phyloP scores from a whole-genome alignment of 2,797 vertebrate genomes.

The Philypnodon macrostomus region DNA sequence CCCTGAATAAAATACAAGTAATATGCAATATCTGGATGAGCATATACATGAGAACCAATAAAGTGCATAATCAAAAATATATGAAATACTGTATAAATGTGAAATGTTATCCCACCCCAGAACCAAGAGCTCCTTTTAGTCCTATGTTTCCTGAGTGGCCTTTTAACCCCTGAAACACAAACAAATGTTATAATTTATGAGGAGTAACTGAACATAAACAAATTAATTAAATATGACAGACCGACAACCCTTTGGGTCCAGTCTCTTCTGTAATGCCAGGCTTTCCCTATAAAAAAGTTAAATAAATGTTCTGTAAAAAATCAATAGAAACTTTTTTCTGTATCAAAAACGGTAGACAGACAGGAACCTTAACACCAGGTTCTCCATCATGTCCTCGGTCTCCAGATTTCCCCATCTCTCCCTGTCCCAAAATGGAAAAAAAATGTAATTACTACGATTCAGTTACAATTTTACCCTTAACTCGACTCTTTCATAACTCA shows the following conservation, averaged over 20 bases:
- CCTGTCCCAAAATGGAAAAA: constrained; percentile 62
- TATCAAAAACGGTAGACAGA: constrained; percentile 61
- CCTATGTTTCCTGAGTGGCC: constrained; percentile 66
- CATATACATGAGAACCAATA: background rate
- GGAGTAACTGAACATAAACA: background rate
- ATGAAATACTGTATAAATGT: background rate
- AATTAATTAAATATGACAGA: background rate
- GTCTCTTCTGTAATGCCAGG: constrained; percentile 52
- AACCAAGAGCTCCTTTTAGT: constrained; percentile 65
- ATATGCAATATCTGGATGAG: background rate
- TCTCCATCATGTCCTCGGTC: constrained; percentile 74
- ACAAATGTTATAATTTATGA: background rate
- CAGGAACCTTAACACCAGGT: constrained; percentile 82
- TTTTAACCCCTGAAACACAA: constrained; percentile 63
- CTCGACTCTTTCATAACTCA: constrained; percentile 56
- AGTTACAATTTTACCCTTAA: no score
- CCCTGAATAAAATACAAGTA: constrained; percentile 56
- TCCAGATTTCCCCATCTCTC: constrained; percentile 75
- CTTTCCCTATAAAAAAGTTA: constrained; percentile 54
- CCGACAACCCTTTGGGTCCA: constrained; percentile 64
- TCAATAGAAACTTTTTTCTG: no score
- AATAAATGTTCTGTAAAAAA: background rate
- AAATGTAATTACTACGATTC: no score
- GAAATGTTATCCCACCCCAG: constrained; percentile 50
- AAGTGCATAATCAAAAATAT: no score